These are phyloP conservation scores for Amyelois transitella DNA, from an alignment of 1,140 invertebrate genomes.

Conservation along the genomic window DNA sequence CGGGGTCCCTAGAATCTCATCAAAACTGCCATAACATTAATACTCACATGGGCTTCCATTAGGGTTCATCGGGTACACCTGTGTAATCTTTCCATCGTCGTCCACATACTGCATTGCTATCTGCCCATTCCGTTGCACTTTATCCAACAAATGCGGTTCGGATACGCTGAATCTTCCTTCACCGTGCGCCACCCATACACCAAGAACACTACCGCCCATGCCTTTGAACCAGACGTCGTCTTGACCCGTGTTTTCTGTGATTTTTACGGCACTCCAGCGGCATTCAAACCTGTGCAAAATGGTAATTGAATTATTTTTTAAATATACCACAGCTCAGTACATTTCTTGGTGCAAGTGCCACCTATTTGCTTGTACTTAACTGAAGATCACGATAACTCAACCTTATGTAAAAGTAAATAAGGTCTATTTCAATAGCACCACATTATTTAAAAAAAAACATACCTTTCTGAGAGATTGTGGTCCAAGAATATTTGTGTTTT, in stretches of 20 bases:
- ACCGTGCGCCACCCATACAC: conserved; percentile 98
- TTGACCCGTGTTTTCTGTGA: conserved; percentile 73
- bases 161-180: conserved; percentile 87
- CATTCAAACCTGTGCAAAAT: conserved; percentile 88
- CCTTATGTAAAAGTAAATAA: no score
- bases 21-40: conserved; percentile 7
- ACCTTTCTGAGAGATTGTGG: conserved; percentile 89
- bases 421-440: no score
- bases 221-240: conserved; percentile 89
- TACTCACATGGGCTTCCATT: conserved; percentile 86
- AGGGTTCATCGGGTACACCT: conserved; percentile 93
- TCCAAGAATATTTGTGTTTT: conserved; percentile 83
- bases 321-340: no score
- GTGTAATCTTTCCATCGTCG: conserved; percentile 84
- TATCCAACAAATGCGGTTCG: conserved; percentile 70
- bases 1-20: no score
- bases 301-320: no score
- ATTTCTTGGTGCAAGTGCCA: no score
- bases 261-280: conserved; percentile 89
- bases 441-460: conserved; percentile 4
- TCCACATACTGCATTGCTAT: conserved; percentile 89
- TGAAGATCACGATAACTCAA: no score
- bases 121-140: conserved; percentile 78
- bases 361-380: no score
- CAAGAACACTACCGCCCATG: conserved; percentile 89